These are phyloP conservation scores for Ailurus styani DNA, from an alignment of 2,113 vertebrate species.

Conservation along the genomic window DNA sequence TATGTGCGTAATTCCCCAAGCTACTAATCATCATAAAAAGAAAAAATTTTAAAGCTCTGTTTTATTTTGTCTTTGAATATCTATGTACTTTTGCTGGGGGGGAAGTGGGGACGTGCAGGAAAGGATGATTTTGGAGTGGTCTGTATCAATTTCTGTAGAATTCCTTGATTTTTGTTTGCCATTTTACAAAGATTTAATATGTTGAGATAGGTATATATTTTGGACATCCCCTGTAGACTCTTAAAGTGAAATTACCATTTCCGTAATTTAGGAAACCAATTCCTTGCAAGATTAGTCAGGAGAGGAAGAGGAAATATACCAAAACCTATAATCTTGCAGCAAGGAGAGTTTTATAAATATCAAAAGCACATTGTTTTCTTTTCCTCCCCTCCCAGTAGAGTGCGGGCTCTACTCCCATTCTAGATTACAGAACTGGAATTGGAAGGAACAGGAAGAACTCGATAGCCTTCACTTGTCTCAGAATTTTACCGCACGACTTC, in stretches of 20 bases:
- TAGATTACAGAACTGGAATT: neutral
- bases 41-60: neutral
- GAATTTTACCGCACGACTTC: neutral
- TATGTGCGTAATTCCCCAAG: neutral
- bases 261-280: constrained; percentile 25
- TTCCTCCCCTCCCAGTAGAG: neutral
- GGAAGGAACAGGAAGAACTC: neutral
- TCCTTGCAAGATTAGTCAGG: neutral
- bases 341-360: neutral
- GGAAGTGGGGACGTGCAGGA: neutral
- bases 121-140: neutral
- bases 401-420: neutral
- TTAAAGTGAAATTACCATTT: neutral
- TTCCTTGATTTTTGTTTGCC: constrained; percentile 30
- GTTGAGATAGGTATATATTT: neutral
- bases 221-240: neutral
- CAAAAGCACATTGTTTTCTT: neutral
- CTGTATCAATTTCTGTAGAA: constrained; percentile 1
- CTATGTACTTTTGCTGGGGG: neutral
- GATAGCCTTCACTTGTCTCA: neutral
- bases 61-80: constrained; percentile 39
- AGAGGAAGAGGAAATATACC: neutral
- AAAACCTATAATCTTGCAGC: neutral
- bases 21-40: neutral
- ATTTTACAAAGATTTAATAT: neutral